Percentiles rank a stretch among this genome's conserved stretches.
Conservation (phyloP, 2,888 invertebrate genomes). For the Apotomis betuletana region DNA sequence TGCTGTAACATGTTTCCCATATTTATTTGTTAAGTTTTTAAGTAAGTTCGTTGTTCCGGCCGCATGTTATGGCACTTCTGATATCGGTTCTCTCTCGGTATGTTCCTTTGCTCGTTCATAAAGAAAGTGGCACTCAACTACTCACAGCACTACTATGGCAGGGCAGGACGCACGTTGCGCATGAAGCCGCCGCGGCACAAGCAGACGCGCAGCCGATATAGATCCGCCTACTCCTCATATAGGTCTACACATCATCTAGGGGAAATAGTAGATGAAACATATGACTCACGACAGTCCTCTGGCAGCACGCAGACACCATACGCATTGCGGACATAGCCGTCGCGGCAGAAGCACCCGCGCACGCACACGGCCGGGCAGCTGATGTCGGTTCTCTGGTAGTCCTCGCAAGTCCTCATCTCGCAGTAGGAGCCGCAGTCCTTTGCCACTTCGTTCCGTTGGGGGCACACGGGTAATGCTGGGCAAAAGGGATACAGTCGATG, state of each 20-base stretch:
- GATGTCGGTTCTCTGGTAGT: slow-evolving; percentile 14
- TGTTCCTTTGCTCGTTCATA: no score
- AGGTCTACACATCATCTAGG: neutral
- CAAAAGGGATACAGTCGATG: neutral
- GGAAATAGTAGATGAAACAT: neutral
- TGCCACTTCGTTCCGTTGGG: slow-evolving; percentile 9
- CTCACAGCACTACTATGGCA: no score
- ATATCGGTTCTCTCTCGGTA: no score
- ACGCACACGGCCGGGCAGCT: slow-evolving; percentile 10
- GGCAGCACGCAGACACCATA: slow-evolving; percentile 13
- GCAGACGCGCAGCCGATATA: neutral
- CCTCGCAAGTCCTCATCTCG: slow-evolving; percentile 8
- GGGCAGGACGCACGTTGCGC: no score
- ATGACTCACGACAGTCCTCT: slow-evolving; percentile 12
- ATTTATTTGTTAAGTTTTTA: no score
- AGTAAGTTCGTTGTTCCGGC: no score
- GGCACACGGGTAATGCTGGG: slow-evolving; percentile 15
- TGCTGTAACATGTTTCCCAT: no score
- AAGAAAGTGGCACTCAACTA: no score
- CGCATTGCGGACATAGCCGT: slow-evolving; percentile 24
- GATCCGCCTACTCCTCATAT: neutral
- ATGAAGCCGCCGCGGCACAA: no score
- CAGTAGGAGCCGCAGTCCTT: slow-evolving; percentile 12
- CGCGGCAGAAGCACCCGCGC: slow-evolving; percentile 21
- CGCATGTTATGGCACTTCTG: no score